Evolutionary conservation across 2,888 invertebrate species (phyloP).

Genomic region (Latheticus oryzae): DNA sequence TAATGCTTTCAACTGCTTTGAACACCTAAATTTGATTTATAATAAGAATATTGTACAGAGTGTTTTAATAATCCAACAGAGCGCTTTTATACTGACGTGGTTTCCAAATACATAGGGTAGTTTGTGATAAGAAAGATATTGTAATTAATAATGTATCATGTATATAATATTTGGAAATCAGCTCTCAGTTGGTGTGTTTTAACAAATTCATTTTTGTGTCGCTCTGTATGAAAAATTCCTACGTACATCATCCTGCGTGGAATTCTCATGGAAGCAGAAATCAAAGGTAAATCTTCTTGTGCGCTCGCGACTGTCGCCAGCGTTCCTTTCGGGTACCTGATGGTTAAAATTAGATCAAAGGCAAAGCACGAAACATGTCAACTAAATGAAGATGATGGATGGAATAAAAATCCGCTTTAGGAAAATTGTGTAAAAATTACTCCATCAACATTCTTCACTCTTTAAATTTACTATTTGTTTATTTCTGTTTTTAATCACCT

Average conservation of each 20-base stretch:
- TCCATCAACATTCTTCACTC: not conserved
- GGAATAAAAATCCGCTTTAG: conserved; percentile 22
- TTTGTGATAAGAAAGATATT: no score
- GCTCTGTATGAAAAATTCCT: no score
- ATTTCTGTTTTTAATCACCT: no score
- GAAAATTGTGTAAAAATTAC: conserved; percentile 2
- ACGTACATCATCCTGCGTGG: conserved; percentile 66
- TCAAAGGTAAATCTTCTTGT: conserved; percentile 74
- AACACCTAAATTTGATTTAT: conserved; percentile 74
- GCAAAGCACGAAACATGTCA: conserved; percentile 43
- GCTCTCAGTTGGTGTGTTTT: no score
- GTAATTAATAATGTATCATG: no score
- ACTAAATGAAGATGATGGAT: conserved; percentile 43
- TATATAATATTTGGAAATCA: no score
- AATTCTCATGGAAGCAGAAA: conserved; percentile 72
- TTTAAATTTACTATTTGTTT: no score
- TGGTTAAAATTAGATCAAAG: conserved; percentile 51
- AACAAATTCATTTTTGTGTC: no score
- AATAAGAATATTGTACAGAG: no score
- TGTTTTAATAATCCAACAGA: no score
- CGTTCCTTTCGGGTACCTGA: conserved; percentile 73
- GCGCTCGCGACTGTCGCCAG: conserved; percentile 76
- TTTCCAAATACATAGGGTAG: no score
- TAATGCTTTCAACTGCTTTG: conserved; percentile 73
- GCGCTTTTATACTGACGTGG: no score